These are phyloP conservation scores for Gallinago paraguaiae DNA, from an alignment of 2,113 vertebrate species.

Conservation along the genomic window DNA sequence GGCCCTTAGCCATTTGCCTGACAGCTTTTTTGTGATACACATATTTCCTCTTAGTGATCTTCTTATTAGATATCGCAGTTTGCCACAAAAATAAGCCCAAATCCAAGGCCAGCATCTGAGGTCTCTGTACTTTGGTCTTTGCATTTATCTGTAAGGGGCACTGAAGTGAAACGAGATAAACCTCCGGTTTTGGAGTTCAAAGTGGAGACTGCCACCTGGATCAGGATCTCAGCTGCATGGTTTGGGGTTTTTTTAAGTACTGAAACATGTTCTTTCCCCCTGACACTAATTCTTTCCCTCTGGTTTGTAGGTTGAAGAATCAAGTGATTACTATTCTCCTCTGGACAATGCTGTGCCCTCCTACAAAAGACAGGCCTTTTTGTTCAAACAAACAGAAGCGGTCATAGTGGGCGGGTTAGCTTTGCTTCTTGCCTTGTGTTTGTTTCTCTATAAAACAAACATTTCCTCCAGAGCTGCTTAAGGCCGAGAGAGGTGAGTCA, in stretches of 20 bases:
- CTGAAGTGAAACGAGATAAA: neutral
- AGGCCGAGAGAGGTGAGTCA: neutral
- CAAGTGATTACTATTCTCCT: neutral
- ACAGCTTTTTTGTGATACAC: neutral
- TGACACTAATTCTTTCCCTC: neutral
- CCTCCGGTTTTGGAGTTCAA: neutral
- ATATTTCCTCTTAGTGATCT: neutral
- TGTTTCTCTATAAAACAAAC: neutral
- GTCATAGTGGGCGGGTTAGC: fast-evolving
- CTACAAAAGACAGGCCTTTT: neutral
- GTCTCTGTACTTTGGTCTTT: neutral
- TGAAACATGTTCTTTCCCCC: neutral
- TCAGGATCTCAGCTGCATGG: neutral
- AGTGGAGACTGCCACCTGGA: neutral
- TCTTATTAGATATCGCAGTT: neutral
- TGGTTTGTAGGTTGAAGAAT: neutral
- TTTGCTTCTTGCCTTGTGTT: neutral
- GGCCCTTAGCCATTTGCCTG: neutral
- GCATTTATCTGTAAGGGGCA: neutral
- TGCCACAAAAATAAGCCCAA: neutral
- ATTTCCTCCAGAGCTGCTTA: neutral
- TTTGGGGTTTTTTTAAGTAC: neutral
- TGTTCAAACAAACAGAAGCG: neutral
- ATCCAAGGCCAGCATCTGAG: neutral
- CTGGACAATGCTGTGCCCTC: neutral